Evolutionary conservation across 2,113 vertebrate species (phyloP).

Genomic region (Junco hyemalis): DNA sequence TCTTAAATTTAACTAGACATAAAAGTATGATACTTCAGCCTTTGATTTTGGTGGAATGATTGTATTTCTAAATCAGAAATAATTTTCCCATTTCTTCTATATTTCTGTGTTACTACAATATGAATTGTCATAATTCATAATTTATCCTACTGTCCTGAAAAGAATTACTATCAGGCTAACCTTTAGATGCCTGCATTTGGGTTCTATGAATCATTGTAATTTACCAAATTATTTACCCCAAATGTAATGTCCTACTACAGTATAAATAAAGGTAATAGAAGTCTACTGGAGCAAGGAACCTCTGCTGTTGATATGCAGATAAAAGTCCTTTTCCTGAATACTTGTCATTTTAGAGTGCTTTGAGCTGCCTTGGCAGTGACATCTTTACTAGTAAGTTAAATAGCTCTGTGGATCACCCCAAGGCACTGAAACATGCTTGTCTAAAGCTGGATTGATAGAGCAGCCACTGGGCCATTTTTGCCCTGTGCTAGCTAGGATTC

Average conservation of each 20-base stretch:
- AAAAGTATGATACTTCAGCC: neutral
- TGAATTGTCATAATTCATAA: neutral
- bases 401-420: neutral
- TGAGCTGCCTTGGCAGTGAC: neutral
- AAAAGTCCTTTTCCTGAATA: neutral
- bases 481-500: neutral
- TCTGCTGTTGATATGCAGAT: neutral
- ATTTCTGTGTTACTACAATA: neutral
- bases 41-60: neutral
- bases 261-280: neutral
- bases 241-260: neutral
- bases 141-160: neutral
- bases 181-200: neutral
- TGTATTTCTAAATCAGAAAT: neutral
- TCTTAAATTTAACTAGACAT: neutral
- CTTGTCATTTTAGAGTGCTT: neutral
- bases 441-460: neutral
- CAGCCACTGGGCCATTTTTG: neutral
- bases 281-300: neutral
- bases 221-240: neutral
- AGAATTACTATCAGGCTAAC: neutral
- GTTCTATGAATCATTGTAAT: neutral
- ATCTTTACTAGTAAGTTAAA: neutral
- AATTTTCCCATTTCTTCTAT: neutral
- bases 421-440: neutral